A percentile compares a stretch with the other conserved stretches of the same genome.
Evolutionary conservation across 2,797 vertebrate species (phyloP).

Genomic region (Lagodon rhomboides): DNA sequence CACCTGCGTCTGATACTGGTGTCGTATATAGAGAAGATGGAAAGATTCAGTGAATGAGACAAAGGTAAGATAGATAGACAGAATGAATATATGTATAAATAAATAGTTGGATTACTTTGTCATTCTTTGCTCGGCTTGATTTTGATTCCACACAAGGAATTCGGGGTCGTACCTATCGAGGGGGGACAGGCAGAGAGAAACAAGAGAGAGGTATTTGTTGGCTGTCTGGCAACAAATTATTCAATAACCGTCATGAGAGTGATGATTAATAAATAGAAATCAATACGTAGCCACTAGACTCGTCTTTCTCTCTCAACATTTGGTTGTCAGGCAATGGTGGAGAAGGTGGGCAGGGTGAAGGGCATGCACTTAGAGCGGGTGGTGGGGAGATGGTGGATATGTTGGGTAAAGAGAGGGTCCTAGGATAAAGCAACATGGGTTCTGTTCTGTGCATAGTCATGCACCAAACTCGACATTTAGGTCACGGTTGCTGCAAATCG

Average conservation of each 20-base stretch:
- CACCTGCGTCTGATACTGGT: slow-evolving; percentile 48
- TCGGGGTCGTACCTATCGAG: slow-evolving; percentile 91
- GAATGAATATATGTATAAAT: slow-evolving; percentile 80
- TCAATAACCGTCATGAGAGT: slow-evolving; percentile 69
- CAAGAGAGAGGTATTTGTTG: slow-evolving; percentile 85
- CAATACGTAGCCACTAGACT: slow-evolving; percentile 74
- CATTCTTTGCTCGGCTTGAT: slow-evolving; percentile 93
- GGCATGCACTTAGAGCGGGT: slow-evolving; percentile 79
- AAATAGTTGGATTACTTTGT: slow-evolving; percentile 91
- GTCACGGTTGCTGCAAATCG: background rate
- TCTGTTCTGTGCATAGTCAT: slow-evolving; percentile 10
- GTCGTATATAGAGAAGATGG: slow-evolving; percentile 72
- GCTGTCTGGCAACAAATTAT: slow-evolving; percentile 85
- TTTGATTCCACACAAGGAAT: slow-evolving; percentile 94
- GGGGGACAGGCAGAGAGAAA: slow-evolving; percentile 89
- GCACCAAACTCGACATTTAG: background rate
- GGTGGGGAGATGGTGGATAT: slow-evolving; percentile 63
- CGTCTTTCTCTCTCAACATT: slow-evolving; percentile 80
- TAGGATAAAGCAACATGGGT: slow-evolving; percentile 14
- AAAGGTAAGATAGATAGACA: slow-evolving; percentile 79
- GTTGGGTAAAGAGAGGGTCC: slow-evolving; percentile 80
- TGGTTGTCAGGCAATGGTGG: slow-evolving; percentile 80
- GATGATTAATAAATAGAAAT: slow-evolving; percentile 70
- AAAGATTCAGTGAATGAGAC: slow-evolving; percentile 78
- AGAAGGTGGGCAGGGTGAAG: slow-evolving; percentile 70